Conservation (phyloP, 2,113 vertebrate species). For the Neolamprologus cancellatus region DNA sequence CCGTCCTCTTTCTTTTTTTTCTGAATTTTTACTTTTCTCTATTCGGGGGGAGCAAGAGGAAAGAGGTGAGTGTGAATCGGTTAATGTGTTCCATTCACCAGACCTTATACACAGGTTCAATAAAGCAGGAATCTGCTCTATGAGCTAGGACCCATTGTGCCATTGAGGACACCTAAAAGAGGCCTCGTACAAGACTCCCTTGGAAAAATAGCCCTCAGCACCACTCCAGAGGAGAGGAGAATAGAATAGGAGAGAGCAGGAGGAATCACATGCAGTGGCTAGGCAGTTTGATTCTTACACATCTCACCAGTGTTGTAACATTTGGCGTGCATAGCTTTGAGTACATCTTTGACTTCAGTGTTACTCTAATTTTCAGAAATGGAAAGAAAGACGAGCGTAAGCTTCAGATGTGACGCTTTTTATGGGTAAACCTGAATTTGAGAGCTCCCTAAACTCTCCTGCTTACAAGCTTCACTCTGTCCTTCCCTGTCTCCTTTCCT, state of each 20-base stretch:
- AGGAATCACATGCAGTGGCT: conserved; percentile 11
- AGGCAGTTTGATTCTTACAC: conserved; percentile 3
- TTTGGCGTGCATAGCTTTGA: not conserved
- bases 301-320: not conserved
- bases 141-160: conserved; percentile 58
- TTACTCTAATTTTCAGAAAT: not conserved
- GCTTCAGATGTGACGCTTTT: not conserved
- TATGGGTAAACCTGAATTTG: not conserved
- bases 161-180: conserved; percentile 53
- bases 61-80: conserved; percentile 54
- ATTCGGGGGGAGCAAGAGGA: not conserved
- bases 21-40: conserved; percentile 40
- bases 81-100: conserved; percentile 68
- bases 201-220: conserved; percentile 38
- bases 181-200: conserved; percentile 40
- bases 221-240: conserved; percentile 46
- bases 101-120: conserved; percentile 68
- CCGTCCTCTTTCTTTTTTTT: not conserved
- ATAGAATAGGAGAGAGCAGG: not conserved
- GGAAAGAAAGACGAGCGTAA: not conserved
- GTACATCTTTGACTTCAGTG: not conserved
- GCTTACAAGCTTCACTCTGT: conserved; percentile 1
- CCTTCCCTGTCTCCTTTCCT: conserved; percentile 76
- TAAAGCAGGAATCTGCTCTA: conserved; percentile 67
- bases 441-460: not conserved